Evolutionary conservation across 2,797 vertebrate genomes (phyloP).

Genomic region (Lepilemur ruficaudatus): DNA sequence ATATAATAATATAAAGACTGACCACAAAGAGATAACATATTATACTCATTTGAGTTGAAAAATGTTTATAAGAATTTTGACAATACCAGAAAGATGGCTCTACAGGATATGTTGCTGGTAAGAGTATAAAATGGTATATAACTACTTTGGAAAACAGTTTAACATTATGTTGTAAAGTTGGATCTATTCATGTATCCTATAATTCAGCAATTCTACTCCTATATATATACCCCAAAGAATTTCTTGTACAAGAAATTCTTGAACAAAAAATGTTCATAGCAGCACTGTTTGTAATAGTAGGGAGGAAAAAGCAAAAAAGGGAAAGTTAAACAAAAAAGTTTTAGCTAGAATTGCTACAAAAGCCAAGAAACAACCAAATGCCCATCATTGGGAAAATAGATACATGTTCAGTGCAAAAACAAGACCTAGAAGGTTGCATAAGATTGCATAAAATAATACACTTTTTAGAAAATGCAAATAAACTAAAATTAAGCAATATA

Average conservation of each 20-base stretch:
- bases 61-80: not conserved
- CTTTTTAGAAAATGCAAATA: not conserved
- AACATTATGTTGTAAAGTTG: not conserved
- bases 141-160: not conserved
- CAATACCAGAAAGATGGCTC: not conserved
- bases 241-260: not conserved
- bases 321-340: not conserved
- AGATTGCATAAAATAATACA: not conserved
- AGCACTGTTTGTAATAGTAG: not conserved
- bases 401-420: not conserved
- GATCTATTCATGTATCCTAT: not conserved
- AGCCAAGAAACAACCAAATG: not conserved
- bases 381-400: not conserved
- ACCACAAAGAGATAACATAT: not conserved
- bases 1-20: not conserved
- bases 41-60: not conserved
- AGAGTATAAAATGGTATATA: not conserved
- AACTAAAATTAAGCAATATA: conserved; percentile 2
- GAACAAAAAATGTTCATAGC: not conserved
- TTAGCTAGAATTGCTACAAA: not conserved
- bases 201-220: not conserved
- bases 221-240: not conserved
- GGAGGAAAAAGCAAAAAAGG: not conserved
- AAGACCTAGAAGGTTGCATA: not conserved
- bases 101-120: not conserved